Base-by-base conservation (phyloP, 2,113 vertebrate species). In the Gambusia holbrooki region DNA sequence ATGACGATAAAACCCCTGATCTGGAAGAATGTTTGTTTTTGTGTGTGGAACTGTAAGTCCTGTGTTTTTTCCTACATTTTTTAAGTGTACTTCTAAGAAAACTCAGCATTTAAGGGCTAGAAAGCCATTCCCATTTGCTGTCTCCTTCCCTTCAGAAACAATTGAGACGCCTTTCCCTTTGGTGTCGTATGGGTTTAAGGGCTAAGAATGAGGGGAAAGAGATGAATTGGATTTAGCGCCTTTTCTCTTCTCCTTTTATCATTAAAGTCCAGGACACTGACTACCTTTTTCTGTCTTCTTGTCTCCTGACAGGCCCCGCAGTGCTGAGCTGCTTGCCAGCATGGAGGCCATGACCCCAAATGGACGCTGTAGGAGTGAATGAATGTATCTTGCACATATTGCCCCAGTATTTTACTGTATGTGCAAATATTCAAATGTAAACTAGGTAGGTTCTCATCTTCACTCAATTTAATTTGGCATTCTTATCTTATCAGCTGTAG, bases 291-390 rank as follows among this genome's bases (percentile, higher is more conserved):
- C 69, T 65, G 33, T 74, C 72, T 66, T 66, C 67, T 85, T 77
- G 62, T 65, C 73, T 67, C 73, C 77, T 82, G 68, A 85, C 81
- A 92, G 91, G 74, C 32, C n/a, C 69, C 30, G 37, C 10, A 19
- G 74, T 48, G 73, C 66, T 5, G 73, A 87, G 66, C 30, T 45
- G 67, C 73, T 68, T 35, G 76, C 74, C 74, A 69, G 76, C 81
- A 84, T 2, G 3, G 62, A 87, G 82, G 81, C 77, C 79, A 29
- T 1, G 54, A 84, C 83, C 79, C 73, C 40, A 45, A 58, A 75
- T 64, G 80, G 74, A 86, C 79, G 25, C 78, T 29, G 71, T 77
- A 33, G 89, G 87, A 87, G 83, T 83, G 90, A 90, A 85, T 88
- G 68, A 35, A 60, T 22, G 32, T 29, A 74, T 77, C 77, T 73